Conservation (phyloP, 2,888 invertebrate genomes). For the Calephelis perditalis region DNA sequence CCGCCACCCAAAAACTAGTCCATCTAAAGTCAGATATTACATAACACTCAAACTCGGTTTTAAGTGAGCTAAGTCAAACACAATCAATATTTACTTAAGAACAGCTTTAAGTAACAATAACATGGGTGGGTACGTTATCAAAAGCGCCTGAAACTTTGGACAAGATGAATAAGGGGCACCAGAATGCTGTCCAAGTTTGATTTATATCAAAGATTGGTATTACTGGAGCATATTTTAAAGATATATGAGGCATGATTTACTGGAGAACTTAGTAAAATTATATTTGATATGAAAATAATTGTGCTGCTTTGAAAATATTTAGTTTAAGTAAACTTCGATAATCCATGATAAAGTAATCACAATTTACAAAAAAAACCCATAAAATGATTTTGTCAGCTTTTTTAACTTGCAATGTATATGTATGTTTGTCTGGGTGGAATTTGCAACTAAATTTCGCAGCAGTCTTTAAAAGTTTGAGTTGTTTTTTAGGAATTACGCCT, state of each 20-base stretch:
- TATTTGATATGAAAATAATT: neutral
- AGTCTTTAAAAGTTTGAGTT: no score
- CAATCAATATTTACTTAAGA: neutral
- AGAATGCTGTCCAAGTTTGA: conserved; percentile 1
- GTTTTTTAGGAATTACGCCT: no score
- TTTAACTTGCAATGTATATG: no score
- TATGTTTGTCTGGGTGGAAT: no score
- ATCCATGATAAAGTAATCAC: no score
- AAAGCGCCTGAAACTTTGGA: conserved; percentile 3
- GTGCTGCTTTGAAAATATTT: no score
- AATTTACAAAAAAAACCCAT: no score
- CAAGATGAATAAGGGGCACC: conserved; percentile 1
- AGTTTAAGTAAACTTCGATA: no score
- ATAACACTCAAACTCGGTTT: neutral
- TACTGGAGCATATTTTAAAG: conserved; percentile 5
- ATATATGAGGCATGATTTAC: conserved; percentile 1
- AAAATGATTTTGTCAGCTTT: no score
- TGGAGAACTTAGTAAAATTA: neutral
- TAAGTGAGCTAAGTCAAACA: neutral
- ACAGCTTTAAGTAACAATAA: neutral
- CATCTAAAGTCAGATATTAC: neutral
- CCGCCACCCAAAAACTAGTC: neutral
- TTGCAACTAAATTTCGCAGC: no score
- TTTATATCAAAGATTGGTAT: conserved; percentile 6
- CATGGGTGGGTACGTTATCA: neutral